phyloP scores from a whole-genome alignment of 2,888 invertebrate species.

The Leptopilina myrica region DNA sequence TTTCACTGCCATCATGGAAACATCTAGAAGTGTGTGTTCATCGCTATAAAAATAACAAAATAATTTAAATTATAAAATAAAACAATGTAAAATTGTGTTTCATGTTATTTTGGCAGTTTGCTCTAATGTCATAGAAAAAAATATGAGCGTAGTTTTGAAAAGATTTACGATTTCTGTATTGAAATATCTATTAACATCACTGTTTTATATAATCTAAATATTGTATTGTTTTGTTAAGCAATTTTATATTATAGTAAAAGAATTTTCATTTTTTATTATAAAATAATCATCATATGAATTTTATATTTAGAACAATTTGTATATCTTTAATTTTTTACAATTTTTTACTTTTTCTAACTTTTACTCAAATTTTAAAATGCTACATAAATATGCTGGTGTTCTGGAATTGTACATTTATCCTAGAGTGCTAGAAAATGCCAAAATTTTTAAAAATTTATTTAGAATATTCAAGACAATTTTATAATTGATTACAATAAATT shows the following conservation, averaged over 20 bases:
- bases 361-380: slow-evolving; percentile 4
- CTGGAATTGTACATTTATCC: not conserved
- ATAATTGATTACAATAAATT: slow-evolving; percentile 16
- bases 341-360: slow-evolving; percentile 1
- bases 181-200: slow-evolving; percentile 17
- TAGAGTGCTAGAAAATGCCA: slow-evolving; percentile 1
- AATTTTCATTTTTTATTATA: slow-evolving; percentile 19
- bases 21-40: slow-evolving; percentile 20
- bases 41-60: slow-evolving; percentile 20
- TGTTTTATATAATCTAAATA: slow-evolving; percentile 36
- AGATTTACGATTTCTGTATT: slow-evolving; percentile 34
- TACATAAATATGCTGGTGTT: not conserved
- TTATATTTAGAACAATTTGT: slow-evolving; percentile 19
- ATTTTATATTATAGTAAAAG: slow-evolving; percentile 30
- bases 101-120: slow-evolving; percentile 10
- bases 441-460: slow-evolving; percentile 6
- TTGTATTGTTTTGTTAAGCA: slow-evolving; percentile 36
- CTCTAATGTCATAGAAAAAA: not conserved
- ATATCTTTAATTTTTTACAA: slow-evolving; percentile 15
- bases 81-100: slow-evolving; percentile 28
- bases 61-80: slow-evolving; percentile 9
- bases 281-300: slow-evolving; percentile 14
- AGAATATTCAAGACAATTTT: slow-evolving; percentile 1
- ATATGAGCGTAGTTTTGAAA: slow-evolving; percentile 23
- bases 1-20: slow-evolving; percentile 68